Evolutionary conservation across 2,888 invertebrate genomes (phyloP).

Genomic region (Octodonta nipae): DNA sequence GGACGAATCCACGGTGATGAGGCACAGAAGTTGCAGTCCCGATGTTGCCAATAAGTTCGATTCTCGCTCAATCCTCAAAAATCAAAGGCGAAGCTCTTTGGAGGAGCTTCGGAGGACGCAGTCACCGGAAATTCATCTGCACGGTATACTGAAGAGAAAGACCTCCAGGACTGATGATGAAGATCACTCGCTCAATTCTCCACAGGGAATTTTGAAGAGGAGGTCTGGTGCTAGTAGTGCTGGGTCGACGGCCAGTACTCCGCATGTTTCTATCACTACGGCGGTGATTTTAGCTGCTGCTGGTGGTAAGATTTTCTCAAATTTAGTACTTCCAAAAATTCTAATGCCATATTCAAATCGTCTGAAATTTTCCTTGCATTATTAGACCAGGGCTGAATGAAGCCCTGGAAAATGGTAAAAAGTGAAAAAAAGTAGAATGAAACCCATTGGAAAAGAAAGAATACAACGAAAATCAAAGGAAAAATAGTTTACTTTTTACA

Average conservation of each 20-base stretch:
- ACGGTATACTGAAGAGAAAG: conserved; percentile 57
- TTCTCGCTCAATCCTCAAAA: conserved; percentile 53
- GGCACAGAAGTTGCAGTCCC: conserved; percentile 56
- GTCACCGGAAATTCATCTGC: conserved; percentile 52
- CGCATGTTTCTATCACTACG: conserved; percentile 55
- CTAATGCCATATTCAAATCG: too few relatives aligned
- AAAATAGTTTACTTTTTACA: too few relatives aligned
- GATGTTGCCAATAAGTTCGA: conserved; percentile 50
- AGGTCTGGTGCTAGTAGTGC: conserved; percentile 53
- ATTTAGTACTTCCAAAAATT: conserved; percentile 26
- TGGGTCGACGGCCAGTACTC: conserved; percentile 45
- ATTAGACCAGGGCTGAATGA: too few relatives aligned
- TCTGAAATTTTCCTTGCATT: too few relatives aligned
- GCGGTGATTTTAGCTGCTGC: conserved; percentile 53
- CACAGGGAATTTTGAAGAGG: conserved; percentile 68
- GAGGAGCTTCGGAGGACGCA: conserved; percentile 53
- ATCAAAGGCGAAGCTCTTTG: conserved; percentile 52
- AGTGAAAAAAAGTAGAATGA: too few relatives aligned
- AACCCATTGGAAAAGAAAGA: too few relatives aligned
- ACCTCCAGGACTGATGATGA: conserved; percentile 50
- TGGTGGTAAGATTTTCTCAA: too few relatives aligned
- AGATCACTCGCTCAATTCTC: conserved; percentile 48
- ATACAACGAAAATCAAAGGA: too few relatives aligned
- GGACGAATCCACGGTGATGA: conserved; percentile 61
- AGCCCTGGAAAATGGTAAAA: too few relatives aligned